Conservation (phyloP, 2,113 vertebrate genomes). For the Oenanthe melanoleuca region DNA sequence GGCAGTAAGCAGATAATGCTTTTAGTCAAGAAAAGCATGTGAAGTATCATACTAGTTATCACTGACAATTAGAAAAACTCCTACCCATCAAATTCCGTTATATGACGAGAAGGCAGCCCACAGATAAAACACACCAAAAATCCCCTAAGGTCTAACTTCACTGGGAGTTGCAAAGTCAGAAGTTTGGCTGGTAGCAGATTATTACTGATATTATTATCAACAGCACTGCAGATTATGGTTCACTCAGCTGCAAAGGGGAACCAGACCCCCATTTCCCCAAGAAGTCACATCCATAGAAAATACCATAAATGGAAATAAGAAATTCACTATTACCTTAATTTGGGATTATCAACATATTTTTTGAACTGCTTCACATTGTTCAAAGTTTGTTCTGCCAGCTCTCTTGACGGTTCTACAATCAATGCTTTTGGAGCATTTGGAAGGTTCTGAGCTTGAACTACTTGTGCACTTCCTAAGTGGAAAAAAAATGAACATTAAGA, state of each 20-base stretch:
- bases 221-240: background rate
- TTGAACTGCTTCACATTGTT: conserved; percentile 93
- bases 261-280: fast-evolving
- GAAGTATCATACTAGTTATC: background rate
- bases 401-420: conserved; percentile 94
- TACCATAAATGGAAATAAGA: background rate
- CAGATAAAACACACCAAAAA: background rate
- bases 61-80: background rate
- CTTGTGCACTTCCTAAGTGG: conserved; percentile 85
- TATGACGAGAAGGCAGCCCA: background rate
- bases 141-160: background rate
- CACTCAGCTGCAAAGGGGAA: background rate
- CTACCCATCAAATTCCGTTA: background rate
- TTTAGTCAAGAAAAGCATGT: background rate
- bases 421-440: conserved; percentile 91
- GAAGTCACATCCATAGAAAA: background rate
- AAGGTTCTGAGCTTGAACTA: conserved; percentile 84
- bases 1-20: background rate
- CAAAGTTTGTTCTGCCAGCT: conserved; percentile 94
- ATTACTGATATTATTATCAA: background rate
- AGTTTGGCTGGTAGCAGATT: background rate
- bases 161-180: background rate
- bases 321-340: conserved; percentile 81
- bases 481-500: background rate
- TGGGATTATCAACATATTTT: conserved; percentile 92